These are phyloP conservation scores for Spodoptera frugiperda DNA, from an alignment of 1,140 invertebrate species.

Conservation along the genomic window DNA sequence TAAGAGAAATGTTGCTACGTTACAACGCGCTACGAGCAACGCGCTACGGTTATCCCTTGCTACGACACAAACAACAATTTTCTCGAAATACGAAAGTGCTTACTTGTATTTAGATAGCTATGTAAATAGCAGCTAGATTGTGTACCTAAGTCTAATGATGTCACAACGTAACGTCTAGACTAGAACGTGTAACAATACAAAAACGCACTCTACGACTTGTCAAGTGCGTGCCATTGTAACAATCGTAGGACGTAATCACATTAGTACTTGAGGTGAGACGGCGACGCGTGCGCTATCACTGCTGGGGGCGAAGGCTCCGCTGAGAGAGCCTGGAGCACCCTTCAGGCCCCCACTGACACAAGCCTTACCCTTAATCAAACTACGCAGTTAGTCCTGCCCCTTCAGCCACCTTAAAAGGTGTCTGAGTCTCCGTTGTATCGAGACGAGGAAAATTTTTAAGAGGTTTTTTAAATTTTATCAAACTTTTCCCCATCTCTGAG, in stretches of 20 bases:
- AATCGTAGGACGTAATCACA: conserved; percentile 51
- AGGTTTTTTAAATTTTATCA: not conserved
- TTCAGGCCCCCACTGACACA: conserved; percentile 34
- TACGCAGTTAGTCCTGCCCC: conserved; percentile 43
- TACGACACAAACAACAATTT: not conserved
- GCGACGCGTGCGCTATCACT: conserved; percentile 63
- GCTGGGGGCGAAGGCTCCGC: conserved; percentile 50
- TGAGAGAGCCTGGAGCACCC: conserved; percentile 45
- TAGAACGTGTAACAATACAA: conserved; percentile 21
- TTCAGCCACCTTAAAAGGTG: conserved; percentile 28
- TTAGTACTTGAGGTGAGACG: conserved; percentile 56
- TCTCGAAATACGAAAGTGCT: not conserved
- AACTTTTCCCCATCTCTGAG: not conserved
- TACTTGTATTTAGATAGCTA: too few species aligned
- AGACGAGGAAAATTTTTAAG: conserved; percentile 9
- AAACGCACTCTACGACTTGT: conserved; percentile 12
- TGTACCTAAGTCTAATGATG: conserved; percentile 7
- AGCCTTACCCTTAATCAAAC: conserved; percentile 59
- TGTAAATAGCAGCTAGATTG: not conserved
- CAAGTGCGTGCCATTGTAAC: conserved; percentile 40
- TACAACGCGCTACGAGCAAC: not conserved
- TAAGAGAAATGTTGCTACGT: too few species aligned
- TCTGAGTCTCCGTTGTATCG: conserved; percentile 35
- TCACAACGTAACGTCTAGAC: conserved; percentile 8
- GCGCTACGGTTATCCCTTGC: not conserved